Evolutionary conservation across 2,113 vertebrate species (phyloP).

Genomic region (Coregonus clupeaformis): DNA sequence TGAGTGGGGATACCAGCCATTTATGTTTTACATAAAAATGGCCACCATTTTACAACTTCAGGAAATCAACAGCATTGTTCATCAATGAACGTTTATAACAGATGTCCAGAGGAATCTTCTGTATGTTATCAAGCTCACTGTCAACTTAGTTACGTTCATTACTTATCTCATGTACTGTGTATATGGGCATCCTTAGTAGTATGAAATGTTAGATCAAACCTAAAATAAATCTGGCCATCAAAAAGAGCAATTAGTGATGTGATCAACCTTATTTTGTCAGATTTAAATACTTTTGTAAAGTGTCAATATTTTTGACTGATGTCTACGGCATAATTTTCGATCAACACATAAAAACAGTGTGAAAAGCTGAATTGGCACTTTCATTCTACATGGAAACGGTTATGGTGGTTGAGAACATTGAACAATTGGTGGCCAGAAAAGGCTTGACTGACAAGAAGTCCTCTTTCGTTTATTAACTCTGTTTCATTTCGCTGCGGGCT

Average conservation of each 20-base stretch:
- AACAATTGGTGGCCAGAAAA: conserved; percentile 36
- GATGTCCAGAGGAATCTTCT: no score
- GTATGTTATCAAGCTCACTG: no score
- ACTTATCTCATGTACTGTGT: no score
- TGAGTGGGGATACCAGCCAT: not conserved
- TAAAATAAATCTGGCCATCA: no score
- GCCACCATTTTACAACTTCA: not conserved
- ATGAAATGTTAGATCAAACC: no score
- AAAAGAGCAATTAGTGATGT: no score
- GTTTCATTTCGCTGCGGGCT: conserved; percentile 27
- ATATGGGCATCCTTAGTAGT: no score
- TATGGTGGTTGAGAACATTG: conserved; percentile 12
- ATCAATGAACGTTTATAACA: not conserved
- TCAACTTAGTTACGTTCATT: no score
- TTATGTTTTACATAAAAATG: not conserved
- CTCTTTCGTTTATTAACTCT: not conserved
- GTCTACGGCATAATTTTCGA: not conserved
- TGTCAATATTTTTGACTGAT: not conserved
- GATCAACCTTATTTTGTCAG: no score
- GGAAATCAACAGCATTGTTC: not conserved
- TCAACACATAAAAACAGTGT: not conserved
- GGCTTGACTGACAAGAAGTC: conserved; percentile 27
- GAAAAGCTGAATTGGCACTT: conserved; percentile 35
- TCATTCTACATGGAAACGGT: conserved; percentile 33
- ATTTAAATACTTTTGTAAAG: no score